Conservation (phyloP, 2,113 vertebrate species). For the Laterallus jamaicensis region DNA sequence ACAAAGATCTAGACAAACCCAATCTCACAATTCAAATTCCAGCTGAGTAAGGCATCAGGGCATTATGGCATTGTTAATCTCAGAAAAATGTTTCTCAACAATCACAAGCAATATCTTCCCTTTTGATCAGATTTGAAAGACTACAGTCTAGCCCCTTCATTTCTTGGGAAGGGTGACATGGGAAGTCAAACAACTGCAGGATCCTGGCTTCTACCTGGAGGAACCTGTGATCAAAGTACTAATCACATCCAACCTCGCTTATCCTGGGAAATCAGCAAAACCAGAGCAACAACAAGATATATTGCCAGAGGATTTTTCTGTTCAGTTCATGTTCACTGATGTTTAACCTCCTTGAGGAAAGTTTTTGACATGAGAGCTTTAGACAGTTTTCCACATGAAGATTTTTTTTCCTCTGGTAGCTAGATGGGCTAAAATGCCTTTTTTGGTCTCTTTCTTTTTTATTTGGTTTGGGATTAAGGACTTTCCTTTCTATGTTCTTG, state of each 20-base stretch:
- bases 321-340: background rate
- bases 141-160: background rate
- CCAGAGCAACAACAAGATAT: background rate
- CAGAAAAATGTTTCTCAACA: background rate
- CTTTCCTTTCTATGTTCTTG: background rate
- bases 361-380: background rate
- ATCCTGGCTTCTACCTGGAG: background rate
- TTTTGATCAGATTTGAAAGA: background rate
- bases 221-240: background rate
- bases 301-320: background rate
- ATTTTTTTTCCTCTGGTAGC: background rate
- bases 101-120: background rate
- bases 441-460: background rate
- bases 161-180: background rate
- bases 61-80: background rate
- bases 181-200: background rate
- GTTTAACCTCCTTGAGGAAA: background rate
- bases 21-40: background rate
- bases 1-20: background rate
- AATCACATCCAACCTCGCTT: background rate
- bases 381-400: background rate
- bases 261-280: background rate
- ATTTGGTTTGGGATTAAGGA: background rate
- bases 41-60: background rate
- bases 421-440: background rate